Percentiles rank a stretch among this genome's conserved stretches.
phyloP scores from a whole-genome alignment of 2,113 vertebrate species.

The Chlorodrepanis virens region DNA sequence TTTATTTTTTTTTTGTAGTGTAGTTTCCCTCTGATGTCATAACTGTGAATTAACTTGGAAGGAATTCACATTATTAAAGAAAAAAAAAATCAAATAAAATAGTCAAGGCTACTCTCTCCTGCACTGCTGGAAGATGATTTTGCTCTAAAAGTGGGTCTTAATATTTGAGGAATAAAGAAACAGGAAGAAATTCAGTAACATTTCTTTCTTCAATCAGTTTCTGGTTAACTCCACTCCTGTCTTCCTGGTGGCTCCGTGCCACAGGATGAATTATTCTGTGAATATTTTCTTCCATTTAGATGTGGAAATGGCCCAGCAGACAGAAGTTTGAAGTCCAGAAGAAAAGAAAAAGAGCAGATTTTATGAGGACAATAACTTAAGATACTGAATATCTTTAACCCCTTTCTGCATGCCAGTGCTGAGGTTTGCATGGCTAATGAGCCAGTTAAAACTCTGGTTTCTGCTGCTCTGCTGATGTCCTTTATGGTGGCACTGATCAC shows the following conservation, averaged over 20 bases:
- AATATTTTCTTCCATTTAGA: background rate
- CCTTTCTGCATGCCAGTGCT: background rate
- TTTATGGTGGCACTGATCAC: background rate
- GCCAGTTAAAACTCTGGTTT: background rate
- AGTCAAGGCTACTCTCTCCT: background rate
- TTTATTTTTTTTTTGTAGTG: background rate
- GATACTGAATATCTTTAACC: background rate
- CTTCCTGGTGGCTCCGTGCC: background rate
- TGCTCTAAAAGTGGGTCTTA: background rate
- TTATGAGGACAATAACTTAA: background rate
- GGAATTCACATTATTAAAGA: background rate
- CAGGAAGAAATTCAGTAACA: background rate
- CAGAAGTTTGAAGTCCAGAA: background rate
- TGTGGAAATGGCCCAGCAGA: background rate
- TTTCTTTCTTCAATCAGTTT: background rate
- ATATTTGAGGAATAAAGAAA: background rate
- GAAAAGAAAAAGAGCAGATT: background rate
- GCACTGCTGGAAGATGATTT: background rate
- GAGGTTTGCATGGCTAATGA: conserved; percentile 9
- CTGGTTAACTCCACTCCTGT: background rate
- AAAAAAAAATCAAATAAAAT: background rate
- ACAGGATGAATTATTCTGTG: background rate
- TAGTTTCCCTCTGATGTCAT: background rate
- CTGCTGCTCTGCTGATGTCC: background rate
- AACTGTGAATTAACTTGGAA: background rate